Base-by-base conservation (phyloP, 2,797 vertebrate genomes). In the Galaxias olidus region DNA sequence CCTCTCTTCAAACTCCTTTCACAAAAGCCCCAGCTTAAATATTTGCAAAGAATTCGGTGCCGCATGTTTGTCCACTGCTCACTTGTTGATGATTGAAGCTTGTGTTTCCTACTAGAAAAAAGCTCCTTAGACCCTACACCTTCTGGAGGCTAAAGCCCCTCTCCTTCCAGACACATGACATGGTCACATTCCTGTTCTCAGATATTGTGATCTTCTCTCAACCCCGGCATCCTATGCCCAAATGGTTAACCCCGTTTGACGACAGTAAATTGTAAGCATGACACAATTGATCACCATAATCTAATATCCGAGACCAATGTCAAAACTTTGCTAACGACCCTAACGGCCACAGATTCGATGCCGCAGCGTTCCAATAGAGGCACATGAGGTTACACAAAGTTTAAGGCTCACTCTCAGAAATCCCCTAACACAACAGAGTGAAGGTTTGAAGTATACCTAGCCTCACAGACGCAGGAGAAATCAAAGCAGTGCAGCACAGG, bases 1-100 rank as follows among this genome's bases (percentile, higher is more conserved):
- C 76, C 58, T 61, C 71, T 64, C 51, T 62, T 70, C 59, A 65
- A 19, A 78, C 66, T 78, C 65, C 61, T 79, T 86, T 86, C 79
- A 78, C 71, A 80, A 57, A 59, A 75, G 69, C 61, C 10, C 59
- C n/a, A 67, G 68, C 61, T 83, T 83, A 87, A 87, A 86, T 84
- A 87, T 91, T 91, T 90, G 81, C 87, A 80, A 83, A 87, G 71
- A 83, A 76, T 82, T 79, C 69, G 84, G 63, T 59, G 42, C 66
- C 52, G 52, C 66, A 52, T 86, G 76, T 88, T 87, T 86, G 81
- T 75, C 75, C 68, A 56, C 82, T 86, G 68, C 77, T 83, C 75
- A 79, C 81, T 90, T 81, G 63, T 54, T 73, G 54, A 63, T 86
- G 80, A 90, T 88, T 86, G 85, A 64, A 80, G 68, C 69, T 78